Base-by-base conservation (phyloP, 2,888 invertebrate species). In the Rhogogaster chlorosoma region DNA sequence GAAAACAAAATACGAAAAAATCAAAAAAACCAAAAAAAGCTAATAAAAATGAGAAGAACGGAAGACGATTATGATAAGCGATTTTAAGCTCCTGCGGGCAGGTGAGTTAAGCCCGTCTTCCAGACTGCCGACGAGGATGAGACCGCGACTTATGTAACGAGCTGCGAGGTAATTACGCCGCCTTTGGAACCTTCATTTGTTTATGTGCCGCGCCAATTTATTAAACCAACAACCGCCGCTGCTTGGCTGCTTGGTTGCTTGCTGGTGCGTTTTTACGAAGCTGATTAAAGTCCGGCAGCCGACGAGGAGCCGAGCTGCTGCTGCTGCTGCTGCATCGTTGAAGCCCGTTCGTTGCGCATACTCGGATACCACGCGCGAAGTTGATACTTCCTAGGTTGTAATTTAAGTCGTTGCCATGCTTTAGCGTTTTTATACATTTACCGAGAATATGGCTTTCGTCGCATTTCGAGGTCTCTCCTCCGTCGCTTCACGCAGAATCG, bases 101-200 rank as follows among this genome's bases (percentile, higher is more conserved):
- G 36, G 80, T 80, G 67, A 83, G 83, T 67, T 67, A 42, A 29
- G 64, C 18, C 64, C 71, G 22, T 73, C n/a, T 10, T 42, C n/a
- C 22, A 10, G 9, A 73, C n/a, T 9, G 6, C 7, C 49, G 26
- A 53, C 32, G 80, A 84, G 84, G 84, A 77, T 32, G 78, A 71
- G 85, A 42, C 53, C 70, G 83, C 73, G 78, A 85, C 77, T 82
- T 86, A 86, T 86, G 85, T 85, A 88, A 88, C 86, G 86, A 88
- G 26, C 82, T 53, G 36, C 53, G 53, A 15, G 64, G 86, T 87
- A 87, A 87, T 87, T 87, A 87, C 86, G 86, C 84, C 78, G 73
- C 75, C 78, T 86, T 84, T 83, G 61, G 84, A 75, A 83, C 57
- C 67, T 85, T 83, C 86, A 70, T 87, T 88, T 86, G 86, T 86